Evolutionary conservation across 2,888 invertebrate species (phyloP).

Genomic region (Muschampia plurimacula): DNA sequence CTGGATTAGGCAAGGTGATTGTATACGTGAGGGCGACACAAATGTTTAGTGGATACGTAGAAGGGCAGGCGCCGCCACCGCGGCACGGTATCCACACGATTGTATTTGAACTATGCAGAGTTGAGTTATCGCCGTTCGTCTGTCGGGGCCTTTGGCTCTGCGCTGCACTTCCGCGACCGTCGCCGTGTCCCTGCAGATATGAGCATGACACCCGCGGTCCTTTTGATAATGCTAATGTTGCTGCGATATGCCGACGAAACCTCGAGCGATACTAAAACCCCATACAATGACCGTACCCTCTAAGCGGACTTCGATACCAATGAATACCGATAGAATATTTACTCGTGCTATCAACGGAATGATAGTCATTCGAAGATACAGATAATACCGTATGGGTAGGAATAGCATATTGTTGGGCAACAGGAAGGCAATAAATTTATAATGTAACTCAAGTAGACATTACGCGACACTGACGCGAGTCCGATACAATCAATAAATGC

Average conservation of each 20-base stretch:
- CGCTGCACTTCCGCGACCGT: slow-evolving; percentile 75
- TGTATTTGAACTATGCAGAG: slow-evolving; percentile 77
- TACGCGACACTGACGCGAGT: slow-evolving; percentile 30
- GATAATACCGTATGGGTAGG: slow-evolving; percentile 49
- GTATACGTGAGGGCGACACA: slow-evolving; percentile 39
- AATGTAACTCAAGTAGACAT: slow-evolving; percentile 32
- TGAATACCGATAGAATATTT: slow-evolving; percentile 62
- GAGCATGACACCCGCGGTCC: slow-evolving; percentile 79
- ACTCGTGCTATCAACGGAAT: slow-evolving; percentile 45
- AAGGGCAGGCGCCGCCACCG: slow-evolving; percentile 64
- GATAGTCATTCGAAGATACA: slow-evolving; percentile 47
- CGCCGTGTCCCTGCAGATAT: slow-evolving; percentile 74
- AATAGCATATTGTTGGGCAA: slow-evolving; percentile 35
- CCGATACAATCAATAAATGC: slow-evolving; percentile 22
- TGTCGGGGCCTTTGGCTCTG: slow-evolving; percentile 75
- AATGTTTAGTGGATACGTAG: slow-evolving; percentile 46
- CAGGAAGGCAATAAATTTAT: slow-evolving; percentile 32
- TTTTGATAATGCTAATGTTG: slow-evolving; percentile 83
- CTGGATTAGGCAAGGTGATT: slow-evolving; percentile 39
- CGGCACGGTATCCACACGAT: slow-evolving; percentile 69
- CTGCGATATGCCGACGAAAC: slow-evolving; percentile 68
- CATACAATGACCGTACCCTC: slow-evolving; percentile 72
- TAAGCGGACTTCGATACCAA: slow-evolving; percentile 72
- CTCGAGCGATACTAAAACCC: slow-evolving; percentile 70
- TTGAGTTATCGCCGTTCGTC: slow-evolving; percentile 78